These are phyloP conservation scores for Paramormyrops hopkinsi DNA, from an alignment of 2,797 vertebrate genomes.

Conservation along the genomic window DNA sequence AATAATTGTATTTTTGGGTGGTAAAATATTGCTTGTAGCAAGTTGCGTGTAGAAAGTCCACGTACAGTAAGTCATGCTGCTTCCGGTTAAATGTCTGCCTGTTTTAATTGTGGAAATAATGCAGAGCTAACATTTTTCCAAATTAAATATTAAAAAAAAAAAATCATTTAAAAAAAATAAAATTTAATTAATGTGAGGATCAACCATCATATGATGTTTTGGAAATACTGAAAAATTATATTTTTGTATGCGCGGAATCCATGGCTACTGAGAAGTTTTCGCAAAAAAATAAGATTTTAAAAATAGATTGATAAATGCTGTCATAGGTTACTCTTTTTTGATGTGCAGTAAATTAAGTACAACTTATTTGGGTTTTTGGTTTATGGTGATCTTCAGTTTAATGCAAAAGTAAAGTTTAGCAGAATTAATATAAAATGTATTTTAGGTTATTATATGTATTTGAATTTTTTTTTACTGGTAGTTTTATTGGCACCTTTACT, in stretches of 20 bases:
- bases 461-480: not conserved
- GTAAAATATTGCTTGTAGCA: not conserved
- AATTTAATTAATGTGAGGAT: not conserved
- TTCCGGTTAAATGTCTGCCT: not conserved
- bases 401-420: not conserved
- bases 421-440: not conserved
- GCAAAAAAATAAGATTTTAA: not conserved
- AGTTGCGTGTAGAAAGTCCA: not conserved
- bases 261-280: not conserved
- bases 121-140: not conserved
- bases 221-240: not conserved
- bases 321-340: not conserved
- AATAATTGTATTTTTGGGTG: conserved; percentile 21
- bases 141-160: not conserved
- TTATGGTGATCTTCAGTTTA: not conserved
- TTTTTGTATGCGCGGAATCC: not conserved
- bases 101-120: not conserved
- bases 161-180: not conserved
- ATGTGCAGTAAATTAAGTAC: not conserved
- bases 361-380: not conserved
- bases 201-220: not conserved
- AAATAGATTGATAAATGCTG: not conserved
- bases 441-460: not conserved
- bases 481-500: not conserved
- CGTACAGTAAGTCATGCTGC: not conserved